phyloP scores from a whole-genome alignment of 2,113 vertebrate genomes.

The Indri indri region DNA sequence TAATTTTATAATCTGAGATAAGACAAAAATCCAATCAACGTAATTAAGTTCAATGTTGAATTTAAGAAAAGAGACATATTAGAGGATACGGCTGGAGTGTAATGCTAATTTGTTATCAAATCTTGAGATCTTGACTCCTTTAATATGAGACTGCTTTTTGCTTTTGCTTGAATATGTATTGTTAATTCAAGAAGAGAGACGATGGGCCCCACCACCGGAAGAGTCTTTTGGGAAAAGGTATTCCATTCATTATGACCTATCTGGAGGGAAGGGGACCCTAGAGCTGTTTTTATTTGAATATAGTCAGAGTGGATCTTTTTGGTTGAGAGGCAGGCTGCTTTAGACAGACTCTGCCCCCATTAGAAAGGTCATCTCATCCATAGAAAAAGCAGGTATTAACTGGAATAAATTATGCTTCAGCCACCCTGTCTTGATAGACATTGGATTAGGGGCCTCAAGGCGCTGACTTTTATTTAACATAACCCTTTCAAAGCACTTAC shows the following conservation, averaged over 20 bases:
- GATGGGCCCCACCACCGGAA: background rate
- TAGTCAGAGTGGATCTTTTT: background rate
- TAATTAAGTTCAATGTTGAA: constrained; percentile 78
- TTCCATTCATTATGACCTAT: background rate
- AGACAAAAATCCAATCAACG: constrained; percentile 68
- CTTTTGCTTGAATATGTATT: background rate
- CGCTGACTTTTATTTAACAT: background rate
- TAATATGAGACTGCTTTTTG: constrained; percentile 34
- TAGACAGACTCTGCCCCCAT: background rate
- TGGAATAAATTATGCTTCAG: background rate
- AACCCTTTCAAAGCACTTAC: background rate
- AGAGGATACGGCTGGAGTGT: constrained; percentile 51
- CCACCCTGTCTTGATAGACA: background rate
- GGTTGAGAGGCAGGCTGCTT: background rate
- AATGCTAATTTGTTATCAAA: constrained; percentile 72
- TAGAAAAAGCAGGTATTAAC: background rate
- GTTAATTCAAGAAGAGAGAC: constrained; percentile 25
- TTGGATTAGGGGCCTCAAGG: background rate
- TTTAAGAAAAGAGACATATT: constrained; percentile 69
- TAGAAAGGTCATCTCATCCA: background rate
- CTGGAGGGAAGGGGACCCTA: background rate
- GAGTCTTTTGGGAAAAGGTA: background rate
- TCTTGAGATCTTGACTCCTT: constrained; percentile 23
- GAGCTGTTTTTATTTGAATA: background rate
- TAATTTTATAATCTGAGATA: constrained; percentile 77